Evolutionary conservation across 2,113 vertebrate genomes (phyloP).

Genomic region (Neodon shergylaensis): DNA sequence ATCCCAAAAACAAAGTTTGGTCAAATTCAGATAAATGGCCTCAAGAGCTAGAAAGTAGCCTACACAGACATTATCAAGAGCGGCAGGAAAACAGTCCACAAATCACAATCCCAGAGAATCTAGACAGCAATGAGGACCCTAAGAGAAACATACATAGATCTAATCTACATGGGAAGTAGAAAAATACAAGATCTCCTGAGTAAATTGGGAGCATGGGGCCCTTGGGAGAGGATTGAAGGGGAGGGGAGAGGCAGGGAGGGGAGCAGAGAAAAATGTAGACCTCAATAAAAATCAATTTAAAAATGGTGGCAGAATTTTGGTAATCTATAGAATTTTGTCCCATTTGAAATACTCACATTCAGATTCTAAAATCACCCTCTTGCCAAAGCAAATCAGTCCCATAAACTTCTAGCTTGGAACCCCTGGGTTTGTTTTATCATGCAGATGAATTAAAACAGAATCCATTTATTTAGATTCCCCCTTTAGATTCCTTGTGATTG

Average conservation of each 20-base stretch:
- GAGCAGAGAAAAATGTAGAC: too few species aligned
- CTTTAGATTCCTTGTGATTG: neutral
- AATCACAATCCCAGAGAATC: too few species aligned
- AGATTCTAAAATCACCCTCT: neutral
- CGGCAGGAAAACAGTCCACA: neutral
- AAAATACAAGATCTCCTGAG: too few species aligned
- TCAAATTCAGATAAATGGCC: conserved; percentile 18
- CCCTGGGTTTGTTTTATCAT: neutral
- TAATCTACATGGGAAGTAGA: too few species aligned
- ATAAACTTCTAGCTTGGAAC: neutral
- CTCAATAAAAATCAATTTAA: too few species aligned
- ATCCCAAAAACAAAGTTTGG: neutral
- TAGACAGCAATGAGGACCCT: too few species aligned
- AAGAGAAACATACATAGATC: too few species aligned
- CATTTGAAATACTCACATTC: conserved; percentile 16
- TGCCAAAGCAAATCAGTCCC: neutral
- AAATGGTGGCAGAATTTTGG: neutral
- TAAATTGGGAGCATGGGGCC: too few species aligned
- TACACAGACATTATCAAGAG: neutral
- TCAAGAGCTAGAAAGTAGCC: neutral
- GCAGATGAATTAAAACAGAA: neutral
- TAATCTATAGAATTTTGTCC: neutral
- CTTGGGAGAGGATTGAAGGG: too few species aligned
- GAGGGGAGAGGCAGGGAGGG: too few species aligned
- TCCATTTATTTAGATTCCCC: neutral